Conservation (phyloP, 2,888 invertebrate genomes). For the Hypsopygia costalis region DNA sequence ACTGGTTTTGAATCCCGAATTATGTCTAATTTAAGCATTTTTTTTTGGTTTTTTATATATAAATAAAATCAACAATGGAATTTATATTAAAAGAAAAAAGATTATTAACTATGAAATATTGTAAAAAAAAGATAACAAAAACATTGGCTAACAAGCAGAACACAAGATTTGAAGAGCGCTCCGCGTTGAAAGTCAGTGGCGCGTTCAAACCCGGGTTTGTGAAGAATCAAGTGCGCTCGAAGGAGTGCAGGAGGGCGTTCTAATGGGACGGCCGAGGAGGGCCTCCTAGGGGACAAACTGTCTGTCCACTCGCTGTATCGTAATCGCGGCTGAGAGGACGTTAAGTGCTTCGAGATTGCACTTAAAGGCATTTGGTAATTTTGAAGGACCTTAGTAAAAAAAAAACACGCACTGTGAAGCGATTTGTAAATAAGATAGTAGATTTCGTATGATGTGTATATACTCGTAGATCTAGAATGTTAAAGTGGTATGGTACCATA, state of each 20-base stretch:
- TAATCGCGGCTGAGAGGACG: conserved; percentile 1
- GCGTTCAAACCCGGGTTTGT: conserved; percentile 56
- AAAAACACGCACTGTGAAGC: too few species aligned
- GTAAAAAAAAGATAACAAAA: background rate
- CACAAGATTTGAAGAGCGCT: background rate
- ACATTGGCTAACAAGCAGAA: background rate
- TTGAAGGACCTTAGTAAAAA: too few species aligned
- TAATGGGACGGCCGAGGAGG: conserved; percentile 40
- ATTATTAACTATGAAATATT: background rate
- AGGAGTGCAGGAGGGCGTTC: conserved; percentile 45
- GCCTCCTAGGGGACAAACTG: conserved; percentile 26
- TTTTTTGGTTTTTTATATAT: too few species aligned
- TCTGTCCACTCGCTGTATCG: conserved; percentile 32
- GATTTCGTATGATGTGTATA: too few species aligned
- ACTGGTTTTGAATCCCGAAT: too few species aligned
- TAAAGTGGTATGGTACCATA: too few species aligned
- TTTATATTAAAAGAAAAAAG: background rate
- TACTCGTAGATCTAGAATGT: too few species aligned
- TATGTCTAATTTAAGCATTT: too few species aligned
- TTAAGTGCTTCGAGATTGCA: conserved; percentile 2
- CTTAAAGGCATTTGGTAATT: background rate
- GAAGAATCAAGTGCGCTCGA: conserved; percentile 54
- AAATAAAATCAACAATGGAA: too few species aligned
- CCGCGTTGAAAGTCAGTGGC: conserved; percentile 44
- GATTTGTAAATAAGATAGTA: too few species aligned